Conservation (phyloP, 2,888 invertebrate genomes). For the Tinea pellionella region DNA sequence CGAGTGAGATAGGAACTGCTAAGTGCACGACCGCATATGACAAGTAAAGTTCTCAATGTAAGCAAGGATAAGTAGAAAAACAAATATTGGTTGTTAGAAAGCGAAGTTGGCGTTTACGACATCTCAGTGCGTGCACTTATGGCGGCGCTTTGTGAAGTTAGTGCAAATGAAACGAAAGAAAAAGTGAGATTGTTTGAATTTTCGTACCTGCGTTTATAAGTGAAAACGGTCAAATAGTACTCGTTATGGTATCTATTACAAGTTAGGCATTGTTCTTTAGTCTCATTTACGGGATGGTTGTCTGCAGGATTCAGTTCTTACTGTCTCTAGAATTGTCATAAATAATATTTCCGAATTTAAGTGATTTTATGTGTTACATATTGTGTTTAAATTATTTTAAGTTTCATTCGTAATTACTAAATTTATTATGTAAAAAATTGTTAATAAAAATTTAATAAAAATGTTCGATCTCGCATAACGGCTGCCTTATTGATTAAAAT, state of each 20-base stretch:
- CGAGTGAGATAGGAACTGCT: conserved; percentile 21
- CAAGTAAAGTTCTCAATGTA: conserved; percentile 27
- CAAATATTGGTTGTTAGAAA: conserved; percentile 67
- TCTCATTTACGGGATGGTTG: not conserved
- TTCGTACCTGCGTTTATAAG: conserved; percentile 29
- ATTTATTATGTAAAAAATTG: no score
- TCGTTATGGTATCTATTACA: conserved; percentile 2
- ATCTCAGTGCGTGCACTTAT: conserved; percentile 41
- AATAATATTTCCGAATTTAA: no score
- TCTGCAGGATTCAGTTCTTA: not conserved
- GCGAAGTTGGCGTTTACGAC: conserved; percentile 57
- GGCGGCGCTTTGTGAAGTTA: conserved; percentile 38
- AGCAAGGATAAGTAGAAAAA: conserved; percentile 64
- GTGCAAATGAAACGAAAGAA: conserved; percentile 65
- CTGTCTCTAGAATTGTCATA: not conserved
- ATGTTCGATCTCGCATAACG: conserved; percentile 43
- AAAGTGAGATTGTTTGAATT: conserved; percentile 65
- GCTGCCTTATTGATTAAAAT: conserved; percentile 47
- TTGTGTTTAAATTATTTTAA: not conserved
- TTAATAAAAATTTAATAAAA: not conserved
- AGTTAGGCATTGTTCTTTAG: not conserved
- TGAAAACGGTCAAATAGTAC: conserved; percentile 19
- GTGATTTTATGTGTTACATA: not conserved
- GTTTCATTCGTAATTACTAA: no score
- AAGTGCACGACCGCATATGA: conserved; percentile 39